Evolutionary conservation across 1,140 invertebrate genomes (phyloP).

Genomic region (Radopholus similis): DNA sequence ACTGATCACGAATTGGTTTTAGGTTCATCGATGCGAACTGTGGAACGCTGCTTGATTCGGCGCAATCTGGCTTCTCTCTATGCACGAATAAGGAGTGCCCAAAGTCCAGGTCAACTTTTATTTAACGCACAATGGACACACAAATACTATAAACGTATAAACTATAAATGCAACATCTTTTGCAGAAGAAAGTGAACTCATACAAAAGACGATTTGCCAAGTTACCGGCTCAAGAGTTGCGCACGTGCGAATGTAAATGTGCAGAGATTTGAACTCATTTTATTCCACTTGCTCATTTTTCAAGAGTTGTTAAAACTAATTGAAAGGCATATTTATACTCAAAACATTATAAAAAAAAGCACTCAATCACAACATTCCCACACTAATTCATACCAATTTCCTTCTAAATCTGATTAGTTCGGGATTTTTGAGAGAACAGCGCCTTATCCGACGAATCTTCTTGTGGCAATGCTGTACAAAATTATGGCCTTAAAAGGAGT

Average conservation of each 20-base stretch:
- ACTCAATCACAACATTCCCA: too few species aligned
- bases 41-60: constrained; percentile 12
- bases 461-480: too few species aligned
- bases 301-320: constrained; percentile 3
- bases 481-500: too few species aligned
- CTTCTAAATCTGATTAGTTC: too few species aligned
- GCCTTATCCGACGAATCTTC: too few species aligned
- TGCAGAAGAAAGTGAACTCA: constrained; percentile 13
- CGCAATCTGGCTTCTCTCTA: constrained; percentile 19
- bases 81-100: not conserved
- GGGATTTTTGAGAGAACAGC: too few species aligned
- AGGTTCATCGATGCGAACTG: constrained; percentile 29
- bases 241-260: constrained; percentile 24
- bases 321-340: too few species aligned
- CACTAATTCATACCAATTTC: too few species aligned
- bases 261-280: not conserved
- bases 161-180: not conserved
- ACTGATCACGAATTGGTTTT: not conserved
- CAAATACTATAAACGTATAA: not conserved
- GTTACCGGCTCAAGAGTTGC: constrained; percentile 25
- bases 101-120: constrained; percentile 10
- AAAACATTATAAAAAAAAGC: too few species aligned
- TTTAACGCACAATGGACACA: not conserved
- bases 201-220: constrained; percentile 18
- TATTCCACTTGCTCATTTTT: not conserved